A percentile compares a stretch with the other conserved stretches of the same genome.
Evolutionary conservation across 2,888 invertebrate genomes (phyloP).

Genomic region (Aphodius granarius): DNA sequence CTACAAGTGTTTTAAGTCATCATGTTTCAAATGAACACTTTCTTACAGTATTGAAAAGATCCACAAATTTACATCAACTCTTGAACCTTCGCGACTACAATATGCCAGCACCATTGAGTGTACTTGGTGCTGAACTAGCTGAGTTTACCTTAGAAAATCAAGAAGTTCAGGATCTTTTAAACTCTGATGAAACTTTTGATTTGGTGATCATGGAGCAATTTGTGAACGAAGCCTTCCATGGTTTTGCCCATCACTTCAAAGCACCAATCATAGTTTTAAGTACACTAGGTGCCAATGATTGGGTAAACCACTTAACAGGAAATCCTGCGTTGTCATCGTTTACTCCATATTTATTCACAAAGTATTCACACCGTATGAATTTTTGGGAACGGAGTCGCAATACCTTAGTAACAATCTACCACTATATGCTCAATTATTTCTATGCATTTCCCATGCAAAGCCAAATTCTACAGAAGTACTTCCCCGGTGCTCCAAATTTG

Average conservation of each 20-base stretch:
- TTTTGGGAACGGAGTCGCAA: slow-evolving; percentile 60
- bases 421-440: slow-evolving; percentile 38
- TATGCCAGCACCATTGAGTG: neutral
- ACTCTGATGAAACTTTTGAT: slow-evolving; percentile 50
- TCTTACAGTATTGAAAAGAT: neutral
- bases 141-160: slow-evolving; percentile 15
- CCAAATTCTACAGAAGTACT: slow-evolving; percentile 39
- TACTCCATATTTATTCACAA: slow-evolving; percentile 53
- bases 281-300: slow-evolving; percentile 53
- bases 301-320: slow-evolving; percentile 54
- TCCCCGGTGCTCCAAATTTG: slow-evolving; percentile 39
- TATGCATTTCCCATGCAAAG: slow-evolving; percentile 36
- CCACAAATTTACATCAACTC: neutral
- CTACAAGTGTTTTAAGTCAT: neutral
- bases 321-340: slow-evolving; percentile 54
- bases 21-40: neutral
- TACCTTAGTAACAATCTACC: slow-evolving; percentile 48
- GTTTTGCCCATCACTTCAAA: slow-evolving; percentile 48
- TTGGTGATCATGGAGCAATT: slow-evolving; percentile 55
- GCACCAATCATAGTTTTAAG: slow-evolving; percentile 50
- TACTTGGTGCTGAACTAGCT: neutral
- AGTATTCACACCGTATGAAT: slow-evolving; percentile 52
- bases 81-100: neutral
- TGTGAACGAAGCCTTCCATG: slow-evolving; percentile 55
- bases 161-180: slow-evolving; percentile 40